These are phyloP conservation scores for Prinia subflava DNA, from an alignment of 2,113 vertebrate genomes.

Conservation along the genomic window DNA sequence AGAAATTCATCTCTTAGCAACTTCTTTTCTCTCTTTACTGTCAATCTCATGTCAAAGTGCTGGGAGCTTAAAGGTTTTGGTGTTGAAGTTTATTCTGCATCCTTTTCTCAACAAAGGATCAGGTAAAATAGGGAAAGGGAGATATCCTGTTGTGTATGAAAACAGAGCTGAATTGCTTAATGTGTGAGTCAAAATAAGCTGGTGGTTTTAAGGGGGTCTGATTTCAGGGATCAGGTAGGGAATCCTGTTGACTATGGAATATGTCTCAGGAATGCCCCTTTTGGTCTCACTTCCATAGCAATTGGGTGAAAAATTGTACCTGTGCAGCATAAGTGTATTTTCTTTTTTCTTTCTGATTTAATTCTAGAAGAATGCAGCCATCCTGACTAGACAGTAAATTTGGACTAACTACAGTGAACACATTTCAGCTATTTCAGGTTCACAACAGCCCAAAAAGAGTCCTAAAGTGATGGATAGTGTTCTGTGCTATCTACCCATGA, in stretches of 20 bases:
- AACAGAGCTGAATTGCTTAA: background rate
- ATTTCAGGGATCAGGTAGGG: background rate
- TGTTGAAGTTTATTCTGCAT: background rate
- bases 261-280: background rate
- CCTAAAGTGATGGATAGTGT: background rate
- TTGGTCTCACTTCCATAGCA: background rate
- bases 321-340: background rate
- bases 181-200: background rate
- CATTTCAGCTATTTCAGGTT: background rate
- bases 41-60: background rate
- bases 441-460: background rate
- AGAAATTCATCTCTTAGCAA: constrained; percentile 13
- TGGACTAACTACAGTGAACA: background rate
- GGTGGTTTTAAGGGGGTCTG: background rate
- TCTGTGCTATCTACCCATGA: background rate
- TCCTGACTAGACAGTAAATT: background rate
- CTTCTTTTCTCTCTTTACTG: constrained; percentile 24
- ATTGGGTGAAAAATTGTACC: background rate
- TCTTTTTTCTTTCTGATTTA: background rate
- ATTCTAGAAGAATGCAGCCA: background rate
- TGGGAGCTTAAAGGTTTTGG: background rate
- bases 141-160: background rate
- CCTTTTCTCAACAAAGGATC: background rate
- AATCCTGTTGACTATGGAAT: background rate
- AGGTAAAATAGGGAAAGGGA: background rate